Conservation (phyloP, 2,888 invertebrate species). For the Agriotes lineatus region DNA sequence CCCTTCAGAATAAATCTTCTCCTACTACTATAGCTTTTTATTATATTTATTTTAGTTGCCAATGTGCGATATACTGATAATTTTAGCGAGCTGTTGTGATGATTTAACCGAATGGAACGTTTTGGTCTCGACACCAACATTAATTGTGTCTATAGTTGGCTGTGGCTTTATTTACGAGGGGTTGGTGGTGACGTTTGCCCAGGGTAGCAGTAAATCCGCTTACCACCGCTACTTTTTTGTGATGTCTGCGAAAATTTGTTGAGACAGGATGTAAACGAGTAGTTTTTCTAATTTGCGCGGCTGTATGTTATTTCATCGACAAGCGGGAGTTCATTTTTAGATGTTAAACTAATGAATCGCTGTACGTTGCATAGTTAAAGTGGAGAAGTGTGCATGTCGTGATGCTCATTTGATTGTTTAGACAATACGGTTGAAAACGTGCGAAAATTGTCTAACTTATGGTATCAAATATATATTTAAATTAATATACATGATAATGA, state of each 20-base stretch:
- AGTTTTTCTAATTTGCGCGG: neutral
- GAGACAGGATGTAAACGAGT: neutral
- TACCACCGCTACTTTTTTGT: neutral
- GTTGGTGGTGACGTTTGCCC: neutral
- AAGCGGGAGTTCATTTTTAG: neutral
- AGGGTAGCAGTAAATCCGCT: neutral
- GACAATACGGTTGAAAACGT: slow-evolving; percentile 4
- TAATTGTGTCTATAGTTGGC: slow-evolving; percentile 27
- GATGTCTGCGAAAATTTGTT: neutral
- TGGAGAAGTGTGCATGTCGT: neutral
- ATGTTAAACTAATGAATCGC: neutral
- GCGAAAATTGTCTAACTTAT: neutral
- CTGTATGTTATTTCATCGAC: neutral
- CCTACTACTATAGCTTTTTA: slow-evolving; percentile 4
- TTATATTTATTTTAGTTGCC: slow-evolving; percentile 1
- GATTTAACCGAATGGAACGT: neutral
- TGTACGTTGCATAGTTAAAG: too few species aligned
- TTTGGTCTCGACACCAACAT: slow-evolving; percentile 1
- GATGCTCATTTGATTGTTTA: slow-evolving; percentile 3
- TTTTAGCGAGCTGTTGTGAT: slow-evolving; percentile 13
- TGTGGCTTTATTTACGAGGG: slow-evolving; percentile 27
- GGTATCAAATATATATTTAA: neutral
- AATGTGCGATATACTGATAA: slow-evolving; percentile 10
- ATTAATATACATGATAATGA: neutral
- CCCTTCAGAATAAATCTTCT: slow-evolving; percentile 23